These are phyloP conservation scores for Ectobius pallidus DNA, from an alignment of 2,888 invertebrate species.

Conservation along the genomic window DNA sequence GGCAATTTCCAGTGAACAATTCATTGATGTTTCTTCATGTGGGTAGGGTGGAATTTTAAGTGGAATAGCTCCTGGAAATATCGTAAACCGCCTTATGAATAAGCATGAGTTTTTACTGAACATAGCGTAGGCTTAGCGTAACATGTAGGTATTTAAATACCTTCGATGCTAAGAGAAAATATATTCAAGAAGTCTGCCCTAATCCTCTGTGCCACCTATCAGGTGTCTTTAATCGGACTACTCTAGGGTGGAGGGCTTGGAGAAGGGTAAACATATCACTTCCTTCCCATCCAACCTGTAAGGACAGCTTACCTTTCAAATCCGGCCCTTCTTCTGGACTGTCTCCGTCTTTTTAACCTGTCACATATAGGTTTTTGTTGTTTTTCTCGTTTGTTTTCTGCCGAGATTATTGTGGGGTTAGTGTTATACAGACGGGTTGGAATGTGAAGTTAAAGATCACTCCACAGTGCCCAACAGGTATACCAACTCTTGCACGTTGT, in stretches of 20 bases:
- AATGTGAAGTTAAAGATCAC: constrained; percentile 9
- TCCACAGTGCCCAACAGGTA: constrained; percentile 14
- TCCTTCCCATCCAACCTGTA: background rate
- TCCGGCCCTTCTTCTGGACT: background rate
- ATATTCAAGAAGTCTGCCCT: too few species aligned
- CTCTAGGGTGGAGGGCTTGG: background rate
- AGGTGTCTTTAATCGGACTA: background rate
- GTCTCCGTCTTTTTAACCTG: constrained; percentile 2
- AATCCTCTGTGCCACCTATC: too few species aligned
- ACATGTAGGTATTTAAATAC: too few species aligned
- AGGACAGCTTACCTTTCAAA: background rate
- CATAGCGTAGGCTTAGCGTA: too few species aligned
- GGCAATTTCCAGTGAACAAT: too few species aligned
- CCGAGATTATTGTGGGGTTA: background rate
- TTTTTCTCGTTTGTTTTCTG: background rate
- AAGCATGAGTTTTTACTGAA: too few species aligned
- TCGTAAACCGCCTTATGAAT: too few species aligned
- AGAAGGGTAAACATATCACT: constrained; percentile 14
- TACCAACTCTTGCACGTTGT: background rate
- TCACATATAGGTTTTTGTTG: constrained; percentile 3
- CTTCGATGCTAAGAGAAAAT: too few species aligned
- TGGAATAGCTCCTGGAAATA: too few species aligned
- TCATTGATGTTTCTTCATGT: too few species aligned
- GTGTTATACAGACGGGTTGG: constrained; percentile 19
- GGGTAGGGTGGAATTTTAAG: too few species aligned